Conservation (phyloP, 1,140 invertebrate genomes). For the Cryptotermes secundus region DNA sequence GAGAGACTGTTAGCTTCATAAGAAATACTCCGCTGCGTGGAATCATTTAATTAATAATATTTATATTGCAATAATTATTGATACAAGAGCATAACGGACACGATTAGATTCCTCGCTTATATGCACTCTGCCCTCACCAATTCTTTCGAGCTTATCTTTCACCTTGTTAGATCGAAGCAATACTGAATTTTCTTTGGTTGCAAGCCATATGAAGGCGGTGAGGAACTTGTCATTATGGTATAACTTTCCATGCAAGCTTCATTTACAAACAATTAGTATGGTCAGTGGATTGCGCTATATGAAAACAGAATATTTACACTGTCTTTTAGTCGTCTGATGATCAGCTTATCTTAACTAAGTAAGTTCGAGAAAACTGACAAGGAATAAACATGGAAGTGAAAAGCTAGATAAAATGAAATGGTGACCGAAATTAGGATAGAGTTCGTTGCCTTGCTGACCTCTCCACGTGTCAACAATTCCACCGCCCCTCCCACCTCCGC, state of each 20-base stretch:
- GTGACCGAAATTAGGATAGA: constrained; percentile 11
- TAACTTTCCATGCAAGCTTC: neutral
- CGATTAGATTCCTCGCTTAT: too few species aligned
- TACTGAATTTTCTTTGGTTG: neutral
- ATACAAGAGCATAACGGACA: too few species aligned
- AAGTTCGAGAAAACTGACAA: neutral
- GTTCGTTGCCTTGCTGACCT: constrained; percentile 17
- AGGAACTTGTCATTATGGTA: neutral
- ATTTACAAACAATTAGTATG: neutral
- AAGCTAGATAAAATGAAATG: neutral
- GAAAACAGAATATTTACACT: neutral
- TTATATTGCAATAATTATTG: too few species aligned
- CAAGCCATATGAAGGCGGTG: neutral
- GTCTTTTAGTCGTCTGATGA: neutral
- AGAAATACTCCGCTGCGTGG: too few species aligned
- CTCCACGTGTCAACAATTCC: constrained; percentile 17
- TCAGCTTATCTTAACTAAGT: neutral
- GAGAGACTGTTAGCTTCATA: too few species aligned
- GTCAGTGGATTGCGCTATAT: neutral
- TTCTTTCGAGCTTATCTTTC: too few species aligned
- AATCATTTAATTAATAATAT: too few species aligned
- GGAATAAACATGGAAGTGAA: neutral
- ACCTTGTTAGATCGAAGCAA: neutral
- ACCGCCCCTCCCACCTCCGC: neutral
- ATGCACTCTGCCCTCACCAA: too few species aligned